phyloP scores from a whole-genome alignment of 2,888 invertebrate species.

The Diogma glabrata region DNA sequence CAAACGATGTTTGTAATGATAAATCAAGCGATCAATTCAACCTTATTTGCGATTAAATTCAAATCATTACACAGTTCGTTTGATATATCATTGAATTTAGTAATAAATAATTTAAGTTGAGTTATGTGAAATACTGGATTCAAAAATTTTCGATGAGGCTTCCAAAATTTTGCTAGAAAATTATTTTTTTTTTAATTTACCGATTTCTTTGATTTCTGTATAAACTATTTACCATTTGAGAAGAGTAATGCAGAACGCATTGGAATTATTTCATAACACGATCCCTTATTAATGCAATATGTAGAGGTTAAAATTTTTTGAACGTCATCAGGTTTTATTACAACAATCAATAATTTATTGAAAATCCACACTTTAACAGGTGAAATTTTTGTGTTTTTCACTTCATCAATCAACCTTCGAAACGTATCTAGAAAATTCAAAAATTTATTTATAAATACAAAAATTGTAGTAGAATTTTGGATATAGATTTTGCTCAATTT shows the following conservation, averaged over 20 bases:
- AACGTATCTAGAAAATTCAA: too few species aligned
- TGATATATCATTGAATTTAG: neutral
- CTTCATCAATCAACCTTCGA: too few species aligned
- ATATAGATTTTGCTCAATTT: too few species aligned
- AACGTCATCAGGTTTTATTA: neutral
- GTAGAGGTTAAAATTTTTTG: neutral
- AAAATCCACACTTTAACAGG: neutral
- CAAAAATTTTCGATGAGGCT: neutral
- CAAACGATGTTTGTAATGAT: neutral
- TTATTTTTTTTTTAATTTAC: too few species aligned
- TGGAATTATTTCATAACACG: neutral
- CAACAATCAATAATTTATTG: neutral
- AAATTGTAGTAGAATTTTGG: too few species aligned
- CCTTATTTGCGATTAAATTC: too few species aligned
- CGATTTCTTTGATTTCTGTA: too few species aligned
- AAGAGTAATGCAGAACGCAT: neutral
- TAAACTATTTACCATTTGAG: constrained; percentile 1
- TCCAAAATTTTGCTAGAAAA: neutral
- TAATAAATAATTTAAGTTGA: neutral
- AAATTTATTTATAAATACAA: too few species aligned
- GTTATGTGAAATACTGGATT: neutral
- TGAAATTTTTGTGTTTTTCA: too few species aligned
- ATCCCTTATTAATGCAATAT: constrained; percentile 3
- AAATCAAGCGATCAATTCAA: neutral
- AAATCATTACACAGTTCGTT: too few species aligned